Evolutionary conservation across 1,140 invertebrate species (phyloP), one percentile per base, ranked within the genome.

Genomic region (Drosophila azteca): DNA sequence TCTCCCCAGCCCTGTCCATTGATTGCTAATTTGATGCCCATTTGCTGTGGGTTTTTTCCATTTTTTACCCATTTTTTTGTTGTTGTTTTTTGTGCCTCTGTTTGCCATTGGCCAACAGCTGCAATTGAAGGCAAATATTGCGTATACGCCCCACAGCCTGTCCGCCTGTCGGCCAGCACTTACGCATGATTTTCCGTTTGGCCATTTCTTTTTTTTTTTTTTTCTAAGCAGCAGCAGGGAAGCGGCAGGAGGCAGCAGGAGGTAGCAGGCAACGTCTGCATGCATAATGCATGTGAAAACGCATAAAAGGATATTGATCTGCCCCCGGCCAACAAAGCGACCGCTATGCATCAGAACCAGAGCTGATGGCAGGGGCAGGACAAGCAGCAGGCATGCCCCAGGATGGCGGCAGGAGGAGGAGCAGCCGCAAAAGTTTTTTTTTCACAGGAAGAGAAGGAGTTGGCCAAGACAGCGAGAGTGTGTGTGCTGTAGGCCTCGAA

Each of bases 251-350:
- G n/a, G n/a, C n/a, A n/a, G n/a, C n/a, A n/a, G n/a, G n/a, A n/a
- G n/a, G n/a, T n/a, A n/a, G n/a, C n/a, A n/a, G n/a, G n/a, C n/a
- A n/a, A n/a, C 61, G 65, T 70, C 66, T 82, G 73, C 71, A 79
- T 76, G 63, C 77, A 63, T 60, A 74, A 74, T 79, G 75, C 57
- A 46, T 74, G 73, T 75, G 75, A 65, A 82, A 62, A 88, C 83
- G 82, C 82, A 87, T 87, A 82, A 85, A 85, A 88, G 82, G 79
- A 87, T 87, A 87, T 87, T 87, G 83, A 87, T 87, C 83, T 88
- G 83, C 79, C 83, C 79, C 83, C 69, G 62, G 74, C 83, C 83
- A 83, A 59, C 68, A 77, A 81, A 55, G 43, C 77, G 77, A 81
- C 77, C 77, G 73, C 79, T 66, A 82, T 59, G 78, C 78, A 81